Evolutionary conservation across 2,888 invertebrate genomes (phyloP), one percentile per base, ranked within the genome.

Genomic region (Thera britannica): DNA sequence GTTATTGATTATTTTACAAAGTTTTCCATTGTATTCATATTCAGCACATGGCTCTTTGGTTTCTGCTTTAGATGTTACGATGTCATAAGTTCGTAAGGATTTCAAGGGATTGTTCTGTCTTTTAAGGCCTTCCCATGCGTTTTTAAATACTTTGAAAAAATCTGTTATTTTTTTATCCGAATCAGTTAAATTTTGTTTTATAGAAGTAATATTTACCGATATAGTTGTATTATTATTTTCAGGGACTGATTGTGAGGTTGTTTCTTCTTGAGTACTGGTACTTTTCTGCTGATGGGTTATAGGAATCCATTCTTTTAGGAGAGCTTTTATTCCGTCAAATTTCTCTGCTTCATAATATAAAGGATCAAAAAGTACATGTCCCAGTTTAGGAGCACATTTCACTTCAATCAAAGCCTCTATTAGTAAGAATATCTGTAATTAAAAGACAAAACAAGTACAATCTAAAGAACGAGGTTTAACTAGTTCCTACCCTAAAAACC

Each of bases 21-120:
- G 77, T 34, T 74, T 80, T 44, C 76, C 80, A 74, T 90, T 80
- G 67, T 76, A 91, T 49, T 85, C 83, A 60, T 91, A 91, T 2
- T 88, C 84, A 2, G 73, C 62, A 58, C 75, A 79, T 48, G 73
- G 66, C 35, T 58, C 70, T 63, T 63, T 62, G 2, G 61, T 23
- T 3, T 58, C 56, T 36, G 46, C 6, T 6, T 48, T 46, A 23
- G 23, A 23, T 23, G 23, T 23, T 12, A 54, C 11, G 23, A 8
- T 35, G 3, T 44, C 36, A 55, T 35, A 8, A 36, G 34, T 11
- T 48, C 56, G 51, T 58, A 56, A 49, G 23, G 35, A 58, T 54
- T 54, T 38, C 7, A n/a, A n/a, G 0, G 11, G 6, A 2, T 55
- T 51, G 7, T 8, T 5, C 23, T 46, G 44, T 38, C 52, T 52